Base-by-base conservation (phyloP, 2,113 vertebrate genomes). In the Tauraco erythrolophus region DNA sequence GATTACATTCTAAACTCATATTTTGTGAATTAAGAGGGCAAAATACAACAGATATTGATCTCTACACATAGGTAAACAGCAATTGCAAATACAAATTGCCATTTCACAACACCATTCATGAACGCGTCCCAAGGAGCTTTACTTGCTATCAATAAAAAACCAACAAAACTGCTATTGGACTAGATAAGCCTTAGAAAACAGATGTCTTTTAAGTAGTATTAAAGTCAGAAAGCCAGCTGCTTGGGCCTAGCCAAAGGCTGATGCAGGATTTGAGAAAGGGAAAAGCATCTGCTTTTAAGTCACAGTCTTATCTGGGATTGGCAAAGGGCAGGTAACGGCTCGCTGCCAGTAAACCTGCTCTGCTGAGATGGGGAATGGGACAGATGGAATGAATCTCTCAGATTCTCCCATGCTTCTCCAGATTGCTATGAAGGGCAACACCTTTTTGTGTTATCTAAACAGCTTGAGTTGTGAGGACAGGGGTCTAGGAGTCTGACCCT, bases 111-210 rank as follows among this genome's bases (percentile, higher is more conserved):
- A 66, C 64, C 57, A 82, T 92, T 53, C 13, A 68, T 82, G 53
- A 76, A 76, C 0, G 1, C 41, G 31, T 90, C 84, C 82, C 86
- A 64, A 64, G 53, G 30, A 80, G 43, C 35, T 84, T 89, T 86
- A 74, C 30, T 89, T 76, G 58, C 22, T 93, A 68, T 87, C 84
- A 90, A 79, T 88, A 95, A 66, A 84, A 65, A n/a, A 1, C 4
- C 17, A 88, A 69, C 57, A 95, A 95, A 96, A 89, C 71, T 90
- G 66, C 68, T 92, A 90, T 80, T 92, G 82, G 90, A 51, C 75
- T 56, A 83, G 84, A 90, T 95, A 96, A 97, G 27, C 50, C 66
- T 66, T 60, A 94, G 89, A 89, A 97, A 94, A 86, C 62, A 94
- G 76, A 80, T 88, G 37, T 50, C 85, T 89, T 76, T 94, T 87